These are phyloP conservation scores for Felis catus DNA, from an alignment of 2,113 vertebrate genomes.

Conservation along the genomic window F.catus_Fca126_mat1.0 CM031419.1:120821501-120822000, in stretches of 20 bases:
- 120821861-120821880: background rate
- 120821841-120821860: background rate
- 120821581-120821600: no score
- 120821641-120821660: no score
- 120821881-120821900: background rate
- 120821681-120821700: no score
- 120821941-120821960: background rate
- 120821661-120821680: no score
- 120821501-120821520: background rate
- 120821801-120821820: no score
- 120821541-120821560: background rate
- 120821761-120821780: fast-evolving
- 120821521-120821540: background rate
- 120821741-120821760: no score
- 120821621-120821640: no score
- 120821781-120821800: no score
- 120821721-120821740: no score
- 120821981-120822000: background rate
- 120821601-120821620: no score
- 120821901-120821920: background rate
- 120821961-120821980: background rate
- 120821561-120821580: background rate
- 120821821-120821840: no score
- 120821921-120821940: background rate
- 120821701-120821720: no score